phyloP scores from a whole-genome alignment of 2,113 vertebrate genomes.

The Ursus arctos region DNA sequence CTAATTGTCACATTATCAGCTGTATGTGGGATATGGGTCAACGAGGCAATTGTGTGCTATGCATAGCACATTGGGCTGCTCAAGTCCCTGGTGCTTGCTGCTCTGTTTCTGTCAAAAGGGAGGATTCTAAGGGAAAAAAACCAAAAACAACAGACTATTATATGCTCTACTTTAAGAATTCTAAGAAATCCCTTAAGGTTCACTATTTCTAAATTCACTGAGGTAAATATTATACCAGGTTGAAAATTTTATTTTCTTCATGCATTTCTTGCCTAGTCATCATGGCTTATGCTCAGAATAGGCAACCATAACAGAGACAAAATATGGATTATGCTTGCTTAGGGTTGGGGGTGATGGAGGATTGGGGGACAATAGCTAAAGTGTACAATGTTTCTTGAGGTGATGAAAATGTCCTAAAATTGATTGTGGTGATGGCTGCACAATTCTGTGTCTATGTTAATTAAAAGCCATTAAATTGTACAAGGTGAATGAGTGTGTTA shows the following conservation, averaged over 20 bases:
- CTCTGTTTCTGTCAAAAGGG: slow-evolving; percentile 50
- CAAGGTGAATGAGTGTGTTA: background rate
- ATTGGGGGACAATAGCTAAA: background rate
- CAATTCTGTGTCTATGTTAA: background rate
- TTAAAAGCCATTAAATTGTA: background rate
- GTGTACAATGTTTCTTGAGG: background rate
- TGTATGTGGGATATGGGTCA: slow-evolving; percentile 5
- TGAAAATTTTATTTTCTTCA: slow-evolving; percentile 1
- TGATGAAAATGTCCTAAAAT: background rate
- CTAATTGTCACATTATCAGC: slow-evolving; percentile 30
- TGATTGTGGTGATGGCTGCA: background rate
- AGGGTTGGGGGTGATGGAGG: background rate
- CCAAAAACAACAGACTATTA: background rate
- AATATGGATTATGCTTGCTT: background rate
- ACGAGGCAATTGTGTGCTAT: slow-evolving; percentile 40
- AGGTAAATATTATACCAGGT: background rate
- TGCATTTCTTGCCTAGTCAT: background rate
- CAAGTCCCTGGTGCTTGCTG: background rate
- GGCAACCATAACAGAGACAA: background rate
- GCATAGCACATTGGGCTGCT: background rate
- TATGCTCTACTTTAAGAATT: slow-evolving; percentile 40
- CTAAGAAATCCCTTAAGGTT: slow-evolving; percentile 47
- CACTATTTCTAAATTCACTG: background rate
- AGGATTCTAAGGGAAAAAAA: background rate
- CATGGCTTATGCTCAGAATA: background rate